phyloP scores from a whole-genome alignment of 2,797 vertebrate species.

The Choloepus didactylus region DNA sequence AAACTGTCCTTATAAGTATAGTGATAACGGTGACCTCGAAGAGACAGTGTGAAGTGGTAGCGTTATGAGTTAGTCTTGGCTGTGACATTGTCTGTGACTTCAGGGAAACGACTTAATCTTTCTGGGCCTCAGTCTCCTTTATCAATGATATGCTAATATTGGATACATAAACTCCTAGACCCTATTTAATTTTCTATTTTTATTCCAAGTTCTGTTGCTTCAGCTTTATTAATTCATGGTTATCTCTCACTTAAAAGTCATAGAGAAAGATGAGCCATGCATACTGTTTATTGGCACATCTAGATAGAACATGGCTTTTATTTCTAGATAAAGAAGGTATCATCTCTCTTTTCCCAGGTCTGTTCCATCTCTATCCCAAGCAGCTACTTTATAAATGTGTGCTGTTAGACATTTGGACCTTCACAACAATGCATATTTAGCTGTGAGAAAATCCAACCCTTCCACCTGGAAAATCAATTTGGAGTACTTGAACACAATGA shows the following conservation, averaged over 20 bases:
- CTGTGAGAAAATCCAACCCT: background rate
- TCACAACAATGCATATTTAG: too few species aligned
- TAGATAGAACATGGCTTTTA: background rate
- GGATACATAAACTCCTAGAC: background rate
- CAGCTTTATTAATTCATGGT: background rate
- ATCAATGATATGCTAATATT: background rate
- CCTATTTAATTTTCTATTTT: slow-evolving; percentile 11
- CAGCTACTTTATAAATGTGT: background rate
- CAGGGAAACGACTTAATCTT: background rate
- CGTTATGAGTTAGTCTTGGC: background rate
- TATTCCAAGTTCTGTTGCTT: background rate
- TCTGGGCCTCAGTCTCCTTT: background rate
- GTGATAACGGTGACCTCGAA: background rate
- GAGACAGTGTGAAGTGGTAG: background rate
- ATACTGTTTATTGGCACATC: background rate
- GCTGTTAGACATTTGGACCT: background rate
- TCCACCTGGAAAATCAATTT: background rate
- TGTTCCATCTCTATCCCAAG: background rate
- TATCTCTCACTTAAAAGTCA: background rate
- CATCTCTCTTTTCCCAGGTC: background rate
- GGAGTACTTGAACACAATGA: background rate
- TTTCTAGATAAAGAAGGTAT: background rate
- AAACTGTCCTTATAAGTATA: background rate
- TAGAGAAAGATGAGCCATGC: background rate
- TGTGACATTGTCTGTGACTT: background rate